These are phyloP conservation scores for Poecilia velifera DNA, from an alignment of 2,797 vertebrate species.

Conservation along the genomic window DNA sequence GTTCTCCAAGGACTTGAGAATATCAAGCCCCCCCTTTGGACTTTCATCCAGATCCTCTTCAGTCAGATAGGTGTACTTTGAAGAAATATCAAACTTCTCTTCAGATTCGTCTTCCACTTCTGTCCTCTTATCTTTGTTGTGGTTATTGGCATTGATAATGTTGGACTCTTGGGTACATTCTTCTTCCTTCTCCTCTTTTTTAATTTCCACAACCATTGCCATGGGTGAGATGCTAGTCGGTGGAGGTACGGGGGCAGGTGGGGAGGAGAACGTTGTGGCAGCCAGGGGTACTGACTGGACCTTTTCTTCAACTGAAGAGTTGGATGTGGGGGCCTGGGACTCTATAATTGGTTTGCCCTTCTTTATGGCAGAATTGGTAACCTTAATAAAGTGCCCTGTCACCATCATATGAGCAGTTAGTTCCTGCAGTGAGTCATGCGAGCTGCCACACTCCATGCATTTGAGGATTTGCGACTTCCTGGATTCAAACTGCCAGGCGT, in stretches of 20 bases:
- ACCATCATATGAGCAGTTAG: conserved; percentile 99
- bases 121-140: conserved; percentile 87
- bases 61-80: conserved; percentile 96
- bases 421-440: conserved; percentile 94
- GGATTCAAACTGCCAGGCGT: conserved; percentile 99
- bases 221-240: conserved; percentile 88
- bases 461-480: conserved; percentile 98
- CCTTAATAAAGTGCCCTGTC: conserved; percentile 98
- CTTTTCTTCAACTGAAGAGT: conserved; percentile 87
- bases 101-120: conserved; percentile 85
- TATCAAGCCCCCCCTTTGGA: conserved; percentile 96
- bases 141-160: conserved; percentile 58
- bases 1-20: conserved; percentile 97
- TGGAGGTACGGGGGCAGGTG: conserved; percentile 89
- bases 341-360: conserved; percentile 97
- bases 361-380: conserved; percentile 98
- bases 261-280: conserved; percentile 94
- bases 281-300: conserved; percentile 96
- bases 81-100: conserved; percentile 94
- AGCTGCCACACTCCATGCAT: conserved; percentile 99
- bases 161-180: conserved; percentile 82
- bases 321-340: conserved; percentile 79
- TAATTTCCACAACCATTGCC: conserved; percentile 85
- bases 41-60: conserved; percentile 97
- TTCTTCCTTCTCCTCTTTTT: conserved; percentile 96